phyloP scores from a whole-genome alignment of 1,140 invertebrate species.

The Neodiprion pinetum region DNA sequence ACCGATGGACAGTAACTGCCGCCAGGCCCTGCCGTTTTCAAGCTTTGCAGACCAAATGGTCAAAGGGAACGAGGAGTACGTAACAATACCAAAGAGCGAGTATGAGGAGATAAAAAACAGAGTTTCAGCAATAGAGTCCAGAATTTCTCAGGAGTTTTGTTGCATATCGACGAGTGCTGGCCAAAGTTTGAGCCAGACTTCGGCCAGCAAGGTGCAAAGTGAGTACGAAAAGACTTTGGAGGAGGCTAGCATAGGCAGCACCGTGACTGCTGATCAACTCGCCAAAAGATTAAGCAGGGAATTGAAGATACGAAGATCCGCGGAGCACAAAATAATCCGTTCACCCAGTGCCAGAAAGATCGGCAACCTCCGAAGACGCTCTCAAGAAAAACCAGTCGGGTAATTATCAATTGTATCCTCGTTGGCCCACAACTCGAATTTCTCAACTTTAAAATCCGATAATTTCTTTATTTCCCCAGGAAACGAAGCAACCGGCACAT shows the following conservation, averaged over 20 bases:
- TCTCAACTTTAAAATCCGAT: neutral
- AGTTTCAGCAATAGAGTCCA: constrained; percentile 73
- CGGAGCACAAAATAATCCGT: constrained; percentile 74
- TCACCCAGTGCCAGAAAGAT: constrained; percentile 84
- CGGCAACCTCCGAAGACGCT: constrained; percentile 73
- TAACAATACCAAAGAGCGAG: constrained; percentile 73
- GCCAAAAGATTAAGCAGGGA: constrained; percentile 74
- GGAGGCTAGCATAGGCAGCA: constrained; percentile 66
- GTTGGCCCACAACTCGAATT: constrained; percentile 2
- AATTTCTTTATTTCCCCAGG: constrained; percentile 24
- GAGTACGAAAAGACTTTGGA: constrained; percentile 76
- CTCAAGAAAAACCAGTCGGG: constrained; percentile 62
- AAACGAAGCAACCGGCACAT: constrained; percentile 46
- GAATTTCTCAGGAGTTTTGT: constrained; percentile 73
- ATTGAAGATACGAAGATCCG: constrained; percentile 73
- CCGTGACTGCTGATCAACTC: constrained; percentile 71
- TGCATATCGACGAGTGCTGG: constrained; percentile 51
- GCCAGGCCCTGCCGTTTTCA: constrained; percentile 22
- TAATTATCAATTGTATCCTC: constrained; percentile 28
- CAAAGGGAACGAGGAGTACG: constrained; percentile 62
- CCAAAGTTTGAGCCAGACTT: constrained; percentile 34
- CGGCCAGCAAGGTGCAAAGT: constrained; percentile 66
- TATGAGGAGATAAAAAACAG: constrained; percentile 78
- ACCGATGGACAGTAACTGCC: constrained; percentile 21
- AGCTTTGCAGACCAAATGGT: constrained; percentile 9